A percentile compares a stretch with the other conserved stretches of the same genome.
Evolutionary conservation across 2,797 vertebrate species (phyloP).

Genomic region (Betta splendens): DNA sequence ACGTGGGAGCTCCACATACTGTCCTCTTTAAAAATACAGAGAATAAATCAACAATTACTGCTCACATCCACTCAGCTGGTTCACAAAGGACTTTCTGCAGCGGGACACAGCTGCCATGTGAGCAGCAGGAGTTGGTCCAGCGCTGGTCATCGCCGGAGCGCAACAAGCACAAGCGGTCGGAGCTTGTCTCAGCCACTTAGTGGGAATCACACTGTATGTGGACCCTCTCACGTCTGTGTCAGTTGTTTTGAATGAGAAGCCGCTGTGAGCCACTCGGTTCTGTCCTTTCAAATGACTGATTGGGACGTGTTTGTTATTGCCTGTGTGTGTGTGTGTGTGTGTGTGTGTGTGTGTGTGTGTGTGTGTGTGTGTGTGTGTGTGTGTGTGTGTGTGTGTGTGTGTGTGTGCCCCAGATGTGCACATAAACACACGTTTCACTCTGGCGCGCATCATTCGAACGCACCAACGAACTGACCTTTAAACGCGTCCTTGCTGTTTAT

Average conservation of each 20-base stretch:
- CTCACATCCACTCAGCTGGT: conserved; percentile 1
- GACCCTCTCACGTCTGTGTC: background rate
- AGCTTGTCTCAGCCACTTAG: background rate
- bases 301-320: background rate
- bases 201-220: too few species aligned
- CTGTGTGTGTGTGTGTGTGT: too few species aligned
- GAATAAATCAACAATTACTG: too few species aligned
- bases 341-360: too few species aligned
- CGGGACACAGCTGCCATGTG: background rate
- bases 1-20: too few species aligned
- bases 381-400: too few species aligned
- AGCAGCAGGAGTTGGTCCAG: background rate
- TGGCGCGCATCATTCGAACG: conserved; percentile 12
- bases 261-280: background rate
- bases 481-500: background rate
- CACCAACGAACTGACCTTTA: conserved; percentile 13
- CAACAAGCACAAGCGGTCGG: too few species aligned
- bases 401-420: too few species aligned
- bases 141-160: background rate
- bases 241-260: background rate
- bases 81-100: background rate
- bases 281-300: background rate
- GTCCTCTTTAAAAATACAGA: too few species aligned
- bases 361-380: too few species aligned
- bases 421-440: conserved; percentile 14